Base-by-base conservation (phyloP, 2,888 invertebrate genomes). In the Lagria hirta region DNA sequence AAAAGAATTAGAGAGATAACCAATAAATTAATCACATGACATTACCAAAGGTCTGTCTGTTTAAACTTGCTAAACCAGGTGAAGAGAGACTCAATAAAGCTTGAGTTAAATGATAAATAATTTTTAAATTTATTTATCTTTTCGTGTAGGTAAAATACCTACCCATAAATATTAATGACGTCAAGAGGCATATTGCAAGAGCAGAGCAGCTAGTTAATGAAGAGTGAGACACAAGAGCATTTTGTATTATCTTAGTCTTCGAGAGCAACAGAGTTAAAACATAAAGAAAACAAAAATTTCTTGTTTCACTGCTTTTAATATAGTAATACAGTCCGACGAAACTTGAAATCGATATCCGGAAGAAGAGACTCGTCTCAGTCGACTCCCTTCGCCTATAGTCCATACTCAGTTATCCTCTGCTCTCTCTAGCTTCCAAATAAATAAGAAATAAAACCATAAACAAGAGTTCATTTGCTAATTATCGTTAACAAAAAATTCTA, bases 281-380 rank as follows among this genome's bases (percentile, higher is more conserved):
- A 43, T 37, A 52, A 54, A 53, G 52, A 54, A 54, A 52, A 48
- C 48, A 52, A 50, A 36, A 49, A 37, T 49, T 51, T 50, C 48
- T 51, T 54, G 44, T 49, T 51, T 44, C 50, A 54, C 49, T 51
- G 44, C 49, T 52, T 56, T 53, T 51, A 49, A 53, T 48, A 13
- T 18, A n/a, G n/a, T n/a, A 6, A 18, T n/a, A 49, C 50, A 46
- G 48, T 40, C 51, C 27, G 46, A 38, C 46, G 43, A 40, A 42
- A 43, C 43, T 43, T 15, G 33, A 43, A 48, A 52, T 52, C 52
- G 52, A 52, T 52, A 52, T 36, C 28, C 40, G 43, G 44, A 48
- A 43, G 44, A 48, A 43, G 44, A 38, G 27, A 28, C 45, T 37
- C 13, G 11, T 11, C 11, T n/a, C 11, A 11, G 26, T 11, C 12